A percentile compares a stretch with the other conserved stretches of the same genome.
Evolutionary conservation across 2,797 vertebrate species (phyloP).

Genomic region (Pipistrellus pipistrellus): DNA sequence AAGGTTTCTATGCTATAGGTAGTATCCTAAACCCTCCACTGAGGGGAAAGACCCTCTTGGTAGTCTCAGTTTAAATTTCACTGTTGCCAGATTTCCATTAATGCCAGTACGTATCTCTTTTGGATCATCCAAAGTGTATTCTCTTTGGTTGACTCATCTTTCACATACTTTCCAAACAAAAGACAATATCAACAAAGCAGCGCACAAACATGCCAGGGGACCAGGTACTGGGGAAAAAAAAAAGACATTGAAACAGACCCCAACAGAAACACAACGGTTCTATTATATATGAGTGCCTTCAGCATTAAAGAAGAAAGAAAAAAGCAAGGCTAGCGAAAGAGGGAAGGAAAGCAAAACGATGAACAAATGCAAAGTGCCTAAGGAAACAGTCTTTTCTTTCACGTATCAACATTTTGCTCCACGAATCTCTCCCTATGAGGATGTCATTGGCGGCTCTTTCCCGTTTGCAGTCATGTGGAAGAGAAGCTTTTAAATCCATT

Average conservation of each 20-base stretch:
- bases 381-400: constrained; percentile 72
- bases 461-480: constrained; percentile 61
- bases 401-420: constrained; percentile 54
- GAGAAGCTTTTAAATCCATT: constrained; percentile 75
- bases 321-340: constrained; percentile 73
- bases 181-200: constrained; percentile 60
- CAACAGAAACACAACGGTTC: constrained; percentile 73
- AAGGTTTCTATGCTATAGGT: constrained; percentile 9
- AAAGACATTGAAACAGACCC: constrained; percentile 62
- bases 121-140: constrained; percentile 55
- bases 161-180: constrained; percentile 76
- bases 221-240: constrained; percentile 5
- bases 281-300: constrained; percentile 71
- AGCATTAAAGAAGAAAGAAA: constrained; percentile 65
- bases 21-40: not conserved
- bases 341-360: constrained; percentile 55
- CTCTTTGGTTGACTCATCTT: constrained; percentile 62
- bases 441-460: constrained; percentile 70
- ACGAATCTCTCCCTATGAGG: constrained; percentile 73
- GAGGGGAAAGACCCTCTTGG: not conserved
- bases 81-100: constrained; percentile 51
- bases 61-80: constrained; percentile 48
- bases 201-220: constrained; percentile 62
- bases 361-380: constrained; percentile 21
- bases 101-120: constrained; percentile 41